Percentiles rank a stretch among this genome's conserved stretches.
Evolutionary conservation across 1,140 invertebrate species (phyloP).

Genomic region (Drosophila pseudoobscura): DNA sequence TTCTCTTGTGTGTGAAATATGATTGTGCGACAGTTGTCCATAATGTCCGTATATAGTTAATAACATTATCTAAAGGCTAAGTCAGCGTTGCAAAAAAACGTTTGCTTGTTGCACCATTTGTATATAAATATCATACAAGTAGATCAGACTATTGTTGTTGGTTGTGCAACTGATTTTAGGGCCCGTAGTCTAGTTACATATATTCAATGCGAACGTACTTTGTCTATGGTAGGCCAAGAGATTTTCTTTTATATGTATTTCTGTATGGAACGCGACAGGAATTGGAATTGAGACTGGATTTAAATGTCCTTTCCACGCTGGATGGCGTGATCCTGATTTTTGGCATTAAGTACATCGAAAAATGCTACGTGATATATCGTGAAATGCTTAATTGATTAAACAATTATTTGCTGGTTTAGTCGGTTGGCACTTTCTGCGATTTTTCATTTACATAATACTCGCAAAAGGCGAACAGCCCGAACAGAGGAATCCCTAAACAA

Average conservation of each 20-base stretch:
- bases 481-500: neutral
- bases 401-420: slow-evolving; percentile 15
- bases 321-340: slow-evolving; percentile 24
- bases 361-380: slow-evolving; percentile 11
- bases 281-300: slow-evolving; percentile 23
- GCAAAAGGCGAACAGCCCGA: slow-evolving; percentile 45
- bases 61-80: slow-evolving; percentile 66
- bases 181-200: slow-evolving; percentile 42
- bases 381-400: slow-evolving; percentile 8
- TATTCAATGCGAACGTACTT: neutral
- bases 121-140: slow-evolving; percentile 25
- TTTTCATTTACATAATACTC: slow-evolving; percentile 79
- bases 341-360: slow-evolving; percentile 57
- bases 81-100: slow-evolving; percentile 59
- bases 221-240: no score
- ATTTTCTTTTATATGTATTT: no score
- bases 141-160: slow-evolving; percentile 37
- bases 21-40: slow-evolving; percentile 71
- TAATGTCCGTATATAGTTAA: slow-evolving; percentile 28
- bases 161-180: slow-evolving; percentile 45
- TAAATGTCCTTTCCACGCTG: neutral
- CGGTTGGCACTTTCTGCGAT: slow-evolving; percentile 61
- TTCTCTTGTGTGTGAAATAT: slow-evolving; percentile 41
- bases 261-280: neutral
- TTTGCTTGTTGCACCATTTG: slow-evolving; percentile 45